phyloP scores from a whole-genome alignment of 1,140 invertebrate genomes.

The Hyphantria cunea region DNA sequence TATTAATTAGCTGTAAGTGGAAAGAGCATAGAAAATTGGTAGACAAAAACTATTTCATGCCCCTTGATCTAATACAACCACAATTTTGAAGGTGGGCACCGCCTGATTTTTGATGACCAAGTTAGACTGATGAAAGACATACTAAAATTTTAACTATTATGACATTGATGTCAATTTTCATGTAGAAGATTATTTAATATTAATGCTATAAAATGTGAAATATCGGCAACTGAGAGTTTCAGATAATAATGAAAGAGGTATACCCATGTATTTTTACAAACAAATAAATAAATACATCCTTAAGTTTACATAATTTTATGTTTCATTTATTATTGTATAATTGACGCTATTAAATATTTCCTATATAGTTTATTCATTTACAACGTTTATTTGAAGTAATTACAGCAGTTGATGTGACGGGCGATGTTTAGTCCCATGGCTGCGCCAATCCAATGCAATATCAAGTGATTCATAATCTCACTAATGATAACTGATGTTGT shows the following conservation, averaged over 20 bases:
- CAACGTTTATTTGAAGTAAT: background rate
- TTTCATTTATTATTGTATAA: slow-evolving; percentile 6
- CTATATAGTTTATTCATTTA: background rate
- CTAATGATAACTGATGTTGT: slow-evolving; percentile 59
- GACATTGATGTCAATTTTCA: slow-evolving; percentile 52
- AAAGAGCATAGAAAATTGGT: slow-evolving; percentile 44
- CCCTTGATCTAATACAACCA: slow-evolving; percentile 46
- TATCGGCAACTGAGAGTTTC: slow-evolving; percentile 10
- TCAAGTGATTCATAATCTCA: slow-evolving; percentile 58
- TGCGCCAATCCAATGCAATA: slow-evolving; percentile 15
- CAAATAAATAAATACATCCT: slow-evolving; percentile 10
- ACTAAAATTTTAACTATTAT: slow-evolving; percentile 34
- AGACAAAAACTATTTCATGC: slow-evolving; percentile 44
- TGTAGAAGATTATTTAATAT: slow-evolving; percentile 42
- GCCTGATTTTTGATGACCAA: slow-evolving; percentile 61
- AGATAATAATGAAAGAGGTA: slow-evolving; percentile 19
- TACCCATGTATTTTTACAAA: slow-evolving; percentile 26
- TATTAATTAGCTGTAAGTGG: slow-evolving; percentile 69
- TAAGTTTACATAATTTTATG: slow-evolving; percentile 12
- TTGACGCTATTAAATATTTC: slow-evolving; percentile 2
- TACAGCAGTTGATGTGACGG: background rate
- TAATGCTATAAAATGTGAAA: slow-evolving; percentile 22
- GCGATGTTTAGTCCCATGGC: background rate
- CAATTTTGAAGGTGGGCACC: slow-evolving; percentile 55
- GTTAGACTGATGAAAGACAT: slow-evolving; percentile 62